Conservation (phyloP, 1,140 invertebrate genomes). For the Eufriesea mexicana region DNA sequence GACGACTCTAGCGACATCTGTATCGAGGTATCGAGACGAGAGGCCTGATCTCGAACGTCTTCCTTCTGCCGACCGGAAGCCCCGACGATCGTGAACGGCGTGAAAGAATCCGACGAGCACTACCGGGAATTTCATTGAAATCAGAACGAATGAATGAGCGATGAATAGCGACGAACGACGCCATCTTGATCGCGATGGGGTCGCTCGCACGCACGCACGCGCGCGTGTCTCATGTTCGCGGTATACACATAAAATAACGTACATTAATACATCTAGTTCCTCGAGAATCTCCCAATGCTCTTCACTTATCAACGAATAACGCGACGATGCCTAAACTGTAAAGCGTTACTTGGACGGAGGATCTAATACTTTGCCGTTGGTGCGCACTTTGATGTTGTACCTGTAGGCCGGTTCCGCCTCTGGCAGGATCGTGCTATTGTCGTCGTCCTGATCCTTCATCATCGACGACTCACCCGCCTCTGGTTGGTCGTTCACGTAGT, state of each 20-base stretch:
- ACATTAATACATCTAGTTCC: constrained; percentile 49
- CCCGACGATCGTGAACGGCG: not conserved
- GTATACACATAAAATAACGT: constrained; percentile 45
- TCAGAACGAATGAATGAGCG: constrained; percentile 45
- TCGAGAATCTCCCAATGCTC: constrained; percentile 35
- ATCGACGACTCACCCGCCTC: constrained; percentile 60
- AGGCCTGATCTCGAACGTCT: too few species aligned
- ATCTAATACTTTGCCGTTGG: constrained; percentile 82
- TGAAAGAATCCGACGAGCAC: constrained; percentile 36
- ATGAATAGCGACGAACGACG: constrained; percentile 6
- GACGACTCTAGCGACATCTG: not conserved
- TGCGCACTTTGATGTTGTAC: constrained; percentile 81
- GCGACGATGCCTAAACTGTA: constrained; percentile 65
- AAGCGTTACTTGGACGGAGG: constrained; percentile 80
- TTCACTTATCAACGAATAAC: constrained; percentile 61
- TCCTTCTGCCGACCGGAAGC: not conserved
- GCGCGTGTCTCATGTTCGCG: not conserved
- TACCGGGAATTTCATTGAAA: constrained; percentile 26
- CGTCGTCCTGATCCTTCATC: constrained; percentile 78
- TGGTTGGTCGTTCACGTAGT: constrained; percentile 76
- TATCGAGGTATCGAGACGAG: not conserved
- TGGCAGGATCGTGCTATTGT: constrained; percentile 79
- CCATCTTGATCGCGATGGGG: not conserved
- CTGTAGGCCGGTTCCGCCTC: constrained; percentile 79
- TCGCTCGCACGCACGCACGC: not conserved